A percentile compares a stretch with the other conserved stretches of the same genome.
Conservation (phyloP, 1,140 invertebrate genomes). For the Diabrotica virgifera region DNA sequence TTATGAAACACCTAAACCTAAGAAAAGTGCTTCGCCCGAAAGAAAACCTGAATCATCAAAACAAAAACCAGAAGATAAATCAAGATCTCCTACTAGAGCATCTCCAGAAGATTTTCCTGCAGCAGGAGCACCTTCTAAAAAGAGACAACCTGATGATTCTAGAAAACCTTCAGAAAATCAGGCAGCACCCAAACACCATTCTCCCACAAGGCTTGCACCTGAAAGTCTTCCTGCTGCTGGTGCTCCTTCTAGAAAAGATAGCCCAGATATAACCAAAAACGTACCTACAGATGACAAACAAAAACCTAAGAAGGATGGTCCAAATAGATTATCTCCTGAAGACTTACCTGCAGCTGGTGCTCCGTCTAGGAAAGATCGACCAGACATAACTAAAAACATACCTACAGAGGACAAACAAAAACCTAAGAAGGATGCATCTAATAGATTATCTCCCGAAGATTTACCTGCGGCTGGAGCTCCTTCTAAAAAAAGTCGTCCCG, state of each 20-base stretch:
- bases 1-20: conserved; percentile 30
- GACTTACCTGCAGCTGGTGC: conserved; percentile 9
- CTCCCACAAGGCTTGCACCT: background rate
- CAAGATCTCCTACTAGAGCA: background rate
- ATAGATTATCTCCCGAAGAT: conserved; percentile 9
- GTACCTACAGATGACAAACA: background rate
- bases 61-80: background rate
- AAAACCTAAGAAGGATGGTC: background rate
- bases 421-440: background rate
- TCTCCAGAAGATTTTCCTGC: conserved; percentile 6
- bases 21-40: conserved; percentile 3
- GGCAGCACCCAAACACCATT: background rate
- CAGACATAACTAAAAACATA: background rate
- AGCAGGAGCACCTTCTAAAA: background rate
- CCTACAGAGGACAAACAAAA: background rate
- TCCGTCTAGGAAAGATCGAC: conserved; percentile 2
- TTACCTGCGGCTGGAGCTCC: conserved; percentile 16
- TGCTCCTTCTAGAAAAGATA: background rate
- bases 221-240: conserved; percentile 11
- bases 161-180: background rate
- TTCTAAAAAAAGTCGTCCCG: conserved; percentile 7
- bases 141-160: background rate
- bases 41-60: background rate
- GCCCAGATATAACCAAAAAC: background rate
- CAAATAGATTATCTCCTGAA: background rate